phyloP scores from a whole-genome alignment of 2,797 vertebrate genomes.

The Sebastes oblongus region DNA sequence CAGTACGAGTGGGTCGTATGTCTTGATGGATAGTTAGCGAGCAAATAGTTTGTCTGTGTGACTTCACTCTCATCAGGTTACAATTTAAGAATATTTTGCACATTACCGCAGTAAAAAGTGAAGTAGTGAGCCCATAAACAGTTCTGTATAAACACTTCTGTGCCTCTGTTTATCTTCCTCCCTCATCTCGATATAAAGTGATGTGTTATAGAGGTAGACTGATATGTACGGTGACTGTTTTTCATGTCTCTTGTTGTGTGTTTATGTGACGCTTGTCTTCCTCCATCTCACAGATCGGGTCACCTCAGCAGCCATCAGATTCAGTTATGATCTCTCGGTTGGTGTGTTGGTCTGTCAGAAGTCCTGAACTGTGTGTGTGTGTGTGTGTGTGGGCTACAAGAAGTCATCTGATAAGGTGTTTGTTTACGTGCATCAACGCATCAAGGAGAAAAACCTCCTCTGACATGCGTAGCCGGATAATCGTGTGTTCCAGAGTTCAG shows the following conservation, averaged over 20 bases:
- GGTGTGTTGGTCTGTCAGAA: background rate
- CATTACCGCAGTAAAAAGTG: background rate
- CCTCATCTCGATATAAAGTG: background rate
- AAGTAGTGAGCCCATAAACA: background rate
- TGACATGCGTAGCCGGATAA: conserved; percentile 8
- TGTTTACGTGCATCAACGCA: background rate
- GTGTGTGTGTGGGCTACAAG: background rate
- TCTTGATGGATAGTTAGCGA: background rate
- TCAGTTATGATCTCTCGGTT: background rate
- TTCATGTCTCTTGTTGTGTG: conserved; percentile 12
- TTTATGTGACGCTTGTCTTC: background rate
- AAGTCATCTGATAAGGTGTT: background rate
- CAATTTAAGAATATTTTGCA: background rate
- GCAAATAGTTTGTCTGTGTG: background rate
- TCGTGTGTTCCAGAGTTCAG: background rate
- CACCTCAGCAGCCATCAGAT: conserved; percentile 38
- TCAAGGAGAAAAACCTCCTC: background rate
- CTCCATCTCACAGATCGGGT: background rate
- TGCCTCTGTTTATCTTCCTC: background rate
- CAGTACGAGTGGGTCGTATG: background rate
- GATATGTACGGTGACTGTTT: background rate
- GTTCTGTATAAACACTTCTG: background rate
- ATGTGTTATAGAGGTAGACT: background rate
- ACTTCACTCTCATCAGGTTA: background rate
- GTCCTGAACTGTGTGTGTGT: background rate